These are phyloP conservation scores for Drosophila peninsularis DNA, from an alignment of 2,888 invertebrate genomes.

Conservation along the genomic window DNA sequence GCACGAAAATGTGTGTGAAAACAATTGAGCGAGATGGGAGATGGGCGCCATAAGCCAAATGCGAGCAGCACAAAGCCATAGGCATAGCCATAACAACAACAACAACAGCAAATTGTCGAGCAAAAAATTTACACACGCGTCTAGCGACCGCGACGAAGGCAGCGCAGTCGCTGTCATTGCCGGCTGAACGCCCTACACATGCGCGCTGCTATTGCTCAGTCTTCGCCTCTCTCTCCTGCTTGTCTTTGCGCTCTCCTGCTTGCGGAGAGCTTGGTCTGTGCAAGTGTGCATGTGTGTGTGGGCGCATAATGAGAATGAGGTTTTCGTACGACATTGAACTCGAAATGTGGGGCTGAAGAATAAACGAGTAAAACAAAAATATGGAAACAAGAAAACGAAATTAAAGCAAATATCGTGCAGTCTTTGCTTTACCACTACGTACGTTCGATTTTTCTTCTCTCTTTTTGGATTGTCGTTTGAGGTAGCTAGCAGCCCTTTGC, in stretches of 20 bases:
- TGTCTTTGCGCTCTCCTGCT: conserved; percentile 14
- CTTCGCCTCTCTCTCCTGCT: conserved; percentile 12
- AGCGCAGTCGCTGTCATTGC: conserved; percentile 36
- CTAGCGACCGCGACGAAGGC: conserved; percentile 27
- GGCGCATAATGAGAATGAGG: conserved; percentile 75
- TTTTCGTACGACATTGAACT: conserved; percentile 82
- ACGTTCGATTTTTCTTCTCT: conserved; percentile 1
- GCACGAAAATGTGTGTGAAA: conserved; percentile 65
- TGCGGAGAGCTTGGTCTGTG: conserved; percentile 28
- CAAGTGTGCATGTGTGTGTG: conserved; percentile 46
- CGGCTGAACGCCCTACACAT: conserved; percentile 69
- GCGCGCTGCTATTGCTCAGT: conserved; percentile 34
- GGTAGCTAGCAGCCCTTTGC: conserved; percentile 18
- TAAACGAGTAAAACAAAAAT: conserved; percentile 35
- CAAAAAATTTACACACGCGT: conserved; percentile 48
- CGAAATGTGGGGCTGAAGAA: conserved; percentile 71
- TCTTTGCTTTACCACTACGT: conserved; percentile 50
- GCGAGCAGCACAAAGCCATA: conserved; percentile 32
- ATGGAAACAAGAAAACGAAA: conserved; percentile 51
- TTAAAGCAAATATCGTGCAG: conserved; percentile 51
- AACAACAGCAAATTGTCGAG: conserved; percentile 16
- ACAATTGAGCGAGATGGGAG: conserved; percentile 42
- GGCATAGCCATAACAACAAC: conserved; percentile 28
- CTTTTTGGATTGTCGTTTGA: conserved; percentile 20
- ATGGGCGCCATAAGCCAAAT: conserved; percentile 37